Evolutionary conservation across 2,113 vertebrate species (phyloP), one percentile per base, ranked within the genome.

Genomic region (Syngnathoides biaculeatus): DNA sequence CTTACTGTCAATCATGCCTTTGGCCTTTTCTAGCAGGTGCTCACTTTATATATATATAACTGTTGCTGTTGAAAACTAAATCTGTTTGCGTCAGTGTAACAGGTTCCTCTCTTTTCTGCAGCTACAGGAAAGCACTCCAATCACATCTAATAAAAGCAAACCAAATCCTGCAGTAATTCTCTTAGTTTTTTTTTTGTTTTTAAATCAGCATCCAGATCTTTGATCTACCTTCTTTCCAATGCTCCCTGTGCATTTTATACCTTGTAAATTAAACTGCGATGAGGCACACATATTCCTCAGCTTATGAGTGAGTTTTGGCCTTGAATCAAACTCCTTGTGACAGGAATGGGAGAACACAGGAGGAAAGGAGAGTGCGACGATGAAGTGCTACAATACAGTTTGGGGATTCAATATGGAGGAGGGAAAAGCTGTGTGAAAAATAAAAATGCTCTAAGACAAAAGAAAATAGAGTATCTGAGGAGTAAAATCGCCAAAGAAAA

Each of bases 41-140:
- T 56, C 35, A 64, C 67, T 71, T 61, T 38, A 50, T 24, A 43
- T 17, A 5, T 2, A 43, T 20, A 5, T 2, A 64, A 9, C 43
- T 20, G 40, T 17, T 52, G 53, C 42, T 64, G 65, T 30, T 3
- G 43, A 4, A 15, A 48, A 57, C 27, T 62, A 40, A 38, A 47
- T 35, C 62, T 24, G 63, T 20, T 47, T 69, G 8, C 40, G 63
- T 59, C 56, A 63, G 26, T 12, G 67, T 69, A 56, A 72, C 56
- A 47, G 0, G 1, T 22, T 52, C 43, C 30, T 66, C 15, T 24
- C 43, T 40, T 69, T 43, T 26, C 43, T 68, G 38, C 5, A 52
- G 69, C 63, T 4, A 68, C 3, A 48, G 59, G 43, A 56, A 78
- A 9, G n/a, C 48, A 50, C 1, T 53, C 9, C 2, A 53, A 53